phyloP scores from a whole-genome alignment of 2,113 vertebrate species.

The Pao palembangensis region DNA sequence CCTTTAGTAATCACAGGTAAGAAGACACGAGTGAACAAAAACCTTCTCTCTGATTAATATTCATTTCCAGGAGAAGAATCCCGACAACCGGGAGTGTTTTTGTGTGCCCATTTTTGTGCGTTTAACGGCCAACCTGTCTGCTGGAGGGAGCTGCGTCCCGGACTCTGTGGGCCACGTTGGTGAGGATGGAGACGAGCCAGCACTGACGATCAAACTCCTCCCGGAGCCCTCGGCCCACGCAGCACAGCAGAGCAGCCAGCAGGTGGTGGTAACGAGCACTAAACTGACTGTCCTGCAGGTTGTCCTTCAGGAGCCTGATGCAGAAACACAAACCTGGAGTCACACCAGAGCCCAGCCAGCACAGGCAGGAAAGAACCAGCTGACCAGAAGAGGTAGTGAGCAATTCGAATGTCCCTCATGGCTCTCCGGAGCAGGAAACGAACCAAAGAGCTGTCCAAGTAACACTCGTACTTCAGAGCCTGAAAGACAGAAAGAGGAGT shows the following conservation, averaged over 20 bases:
- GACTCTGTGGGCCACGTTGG: constrained; percentile 86
- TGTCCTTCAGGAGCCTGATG: constrained; percentile 89
- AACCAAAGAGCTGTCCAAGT: constrained; percentile 94
- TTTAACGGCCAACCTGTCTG: constrained; percentile 86
- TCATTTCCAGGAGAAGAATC: too few species aligned
- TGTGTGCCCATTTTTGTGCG: too few species aligned
- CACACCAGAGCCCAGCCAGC: not conserved
- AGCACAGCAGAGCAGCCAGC: constrained; percentile 91
- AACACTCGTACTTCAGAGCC: constrained; percentile 98
- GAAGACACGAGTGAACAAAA: too few species aligned
- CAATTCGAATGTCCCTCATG: constrained; percentile 86
- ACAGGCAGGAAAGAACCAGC: not conserved
- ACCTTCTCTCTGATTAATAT: too few species aligned
- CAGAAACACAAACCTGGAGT: not conserved
- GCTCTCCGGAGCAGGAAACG: constrained; percentile 92
- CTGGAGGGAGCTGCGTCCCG: constrained; percentile 82
- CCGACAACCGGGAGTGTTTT: too few species aligned
- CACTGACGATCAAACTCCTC: constrained; percentile 93
- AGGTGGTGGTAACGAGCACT: constrained; percentile 94
- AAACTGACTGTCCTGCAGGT: constrained; percentile 95
- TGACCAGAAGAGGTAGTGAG: constrained; percentile 97
- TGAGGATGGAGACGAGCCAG: constrained; percentile 85
- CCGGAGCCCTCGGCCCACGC: constrained; percentile 85
- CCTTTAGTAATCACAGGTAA: too few species aligned
- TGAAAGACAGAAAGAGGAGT: constrained; percentile 38